These are phyloP conservation scores for Pygoscelis antarcticus DNA, from an alignment of 2,113 vertebrate species.

Conservation along the genomic window DNA sequence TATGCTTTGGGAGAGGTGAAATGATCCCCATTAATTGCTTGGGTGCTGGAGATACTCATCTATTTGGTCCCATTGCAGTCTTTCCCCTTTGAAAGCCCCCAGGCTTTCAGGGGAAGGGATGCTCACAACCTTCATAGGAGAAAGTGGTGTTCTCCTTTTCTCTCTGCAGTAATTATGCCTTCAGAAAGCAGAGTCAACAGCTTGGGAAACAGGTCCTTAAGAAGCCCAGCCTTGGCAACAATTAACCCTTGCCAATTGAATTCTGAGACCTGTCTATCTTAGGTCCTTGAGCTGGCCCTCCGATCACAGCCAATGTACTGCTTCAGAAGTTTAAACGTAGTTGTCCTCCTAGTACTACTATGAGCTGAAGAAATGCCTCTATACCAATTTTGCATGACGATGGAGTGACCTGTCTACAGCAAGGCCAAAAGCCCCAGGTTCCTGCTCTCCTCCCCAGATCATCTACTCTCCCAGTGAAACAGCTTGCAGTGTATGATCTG, in stretches of 20 bases:
- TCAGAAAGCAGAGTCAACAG: not conserved
- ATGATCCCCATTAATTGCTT: not conserved
- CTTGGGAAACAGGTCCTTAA: not conserved
- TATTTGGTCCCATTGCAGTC: not conserved
- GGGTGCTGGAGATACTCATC: not conserved
- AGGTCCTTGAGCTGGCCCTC: not conserved
- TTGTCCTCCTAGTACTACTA: not conserved
- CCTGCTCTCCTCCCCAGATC: not conserved
- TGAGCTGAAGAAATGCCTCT: not conserved
- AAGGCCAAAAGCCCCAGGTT: not conserved
- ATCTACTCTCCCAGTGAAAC: not conserved
- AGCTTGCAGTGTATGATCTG: not conserved
- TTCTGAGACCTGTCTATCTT: not conserved
- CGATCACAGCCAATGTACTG: rapidly evolving
- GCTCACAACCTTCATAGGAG: not conserved
- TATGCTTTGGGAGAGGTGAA: not conserved
- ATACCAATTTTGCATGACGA: rapidly evolving
- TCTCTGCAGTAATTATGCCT: not conserved
- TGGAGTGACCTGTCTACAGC: not conserved
- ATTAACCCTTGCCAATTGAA: not conserved
- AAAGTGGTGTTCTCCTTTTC: not conserved
- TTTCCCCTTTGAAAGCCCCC: not conserved
- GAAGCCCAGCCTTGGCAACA: not conserved
- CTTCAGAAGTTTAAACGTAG: not conserved
- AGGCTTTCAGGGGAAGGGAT: not conserved